A percentile compares a stretch with the other conserved stretches of the same genome.
Evolutionary conservation across 2,797 vertebrate genomes (phyloP).

Genomic region (Cirrhinus molitorella): DNA sequence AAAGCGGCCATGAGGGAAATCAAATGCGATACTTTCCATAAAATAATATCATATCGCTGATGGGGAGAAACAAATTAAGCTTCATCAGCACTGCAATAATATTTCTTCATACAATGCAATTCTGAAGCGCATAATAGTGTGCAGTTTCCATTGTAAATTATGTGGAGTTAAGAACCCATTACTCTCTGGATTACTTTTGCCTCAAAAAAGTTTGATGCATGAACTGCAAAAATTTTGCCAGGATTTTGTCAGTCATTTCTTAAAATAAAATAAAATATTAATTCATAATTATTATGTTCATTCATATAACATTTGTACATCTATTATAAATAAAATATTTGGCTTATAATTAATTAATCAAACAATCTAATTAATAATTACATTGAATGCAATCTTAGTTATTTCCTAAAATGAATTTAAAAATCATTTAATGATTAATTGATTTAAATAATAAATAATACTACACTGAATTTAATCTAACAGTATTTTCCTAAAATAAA

Average conservation of each 20-base stretch:
- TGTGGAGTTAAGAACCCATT: not conserved
- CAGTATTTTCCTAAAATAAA: no score
- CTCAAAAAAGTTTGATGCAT: not conserved
- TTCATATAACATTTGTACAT: not conserved
- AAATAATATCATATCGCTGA: constrained; percentile 34
- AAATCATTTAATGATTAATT: no score
- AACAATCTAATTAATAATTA: no score
- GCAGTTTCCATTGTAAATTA: constrained; percentile 18
- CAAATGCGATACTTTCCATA: constrained; percentile 33
- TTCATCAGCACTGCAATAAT: constrained; percentile 29
- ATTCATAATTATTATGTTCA: not conserved
- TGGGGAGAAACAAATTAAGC: constrained; percentile 39
- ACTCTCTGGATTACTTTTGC: not conserved
- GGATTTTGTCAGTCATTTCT: not conserved
- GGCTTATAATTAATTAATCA: no score
- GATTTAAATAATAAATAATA: no score
- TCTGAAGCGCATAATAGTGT: constrained; percentile 12
- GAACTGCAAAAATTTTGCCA: not conserved
- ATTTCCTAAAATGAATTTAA: no score
- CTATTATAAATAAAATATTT: not conserved
- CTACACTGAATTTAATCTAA: no score
- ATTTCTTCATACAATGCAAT: not conserved
- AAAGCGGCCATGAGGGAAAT: constrained; percentile 30
- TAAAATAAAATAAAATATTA: not conserved
- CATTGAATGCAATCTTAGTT: no score